A percentile compares a stretch with the other conserved stretches of the same genome.
These are phyloP conservation scores for Tenebrio molitor DNA, from an alignment of 1,140 invertebrate genomes.

Conservation along the genomic window DNA sequence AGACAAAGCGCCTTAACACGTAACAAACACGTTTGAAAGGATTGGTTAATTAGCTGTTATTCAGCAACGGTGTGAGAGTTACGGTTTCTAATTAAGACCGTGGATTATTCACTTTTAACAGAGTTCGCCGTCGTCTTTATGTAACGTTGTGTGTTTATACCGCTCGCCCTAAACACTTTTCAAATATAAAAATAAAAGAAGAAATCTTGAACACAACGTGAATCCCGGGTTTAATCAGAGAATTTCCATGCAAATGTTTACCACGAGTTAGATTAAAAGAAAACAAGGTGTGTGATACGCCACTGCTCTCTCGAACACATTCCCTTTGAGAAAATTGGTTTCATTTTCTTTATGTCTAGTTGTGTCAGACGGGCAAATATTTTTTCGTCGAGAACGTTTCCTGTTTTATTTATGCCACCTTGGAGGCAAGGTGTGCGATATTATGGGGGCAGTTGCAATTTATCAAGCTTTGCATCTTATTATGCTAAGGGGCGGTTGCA, in stretches of 20 bases:
- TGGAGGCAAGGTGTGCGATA: slow-evolving; percentile 32
- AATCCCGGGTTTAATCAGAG: slow-evolving; percentile 14
- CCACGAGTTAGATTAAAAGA: slow-evolving; percentile 35
- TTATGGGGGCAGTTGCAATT: slow-evolving; percentile 18
- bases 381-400: slow-evolving; percentile 12
- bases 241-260: slow-evolving; percentile 35
- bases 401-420: slow-evolving; percentile 35
- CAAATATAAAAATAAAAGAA: slow-evolving; percentile 7
- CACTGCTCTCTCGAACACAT: slow-evolving; percentile 5
- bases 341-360: slow-evolving; percentile 40
- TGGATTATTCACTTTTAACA: too few species aligned
- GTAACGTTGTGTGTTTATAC: not conserved
- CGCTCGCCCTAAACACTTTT: not conserved
- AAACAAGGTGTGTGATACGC: slow-evolving; percentile 30
- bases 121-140: too few species aligned
- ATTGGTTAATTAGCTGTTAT: too few species aligned
- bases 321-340: slow-evolving; percentile 36
- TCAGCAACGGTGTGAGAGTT: too few species aligned
- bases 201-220: slow-evolving; percentile 9
- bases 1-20: too few species aligned
- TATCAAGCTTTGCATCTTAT: slow-evolving; percentile 32
- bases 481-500: not conserved
- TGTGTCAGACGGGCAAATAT: slow-evolving; percentile 35
- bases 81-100: too few species aligned
- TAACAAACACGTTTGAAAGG: too few species aligned